Percentiles rank a stretch among this genome's conserved stretches.
Conservation (phyloP, 1,140 invertebrate genomes). For the Drosophila punjabiensis region DNA sequence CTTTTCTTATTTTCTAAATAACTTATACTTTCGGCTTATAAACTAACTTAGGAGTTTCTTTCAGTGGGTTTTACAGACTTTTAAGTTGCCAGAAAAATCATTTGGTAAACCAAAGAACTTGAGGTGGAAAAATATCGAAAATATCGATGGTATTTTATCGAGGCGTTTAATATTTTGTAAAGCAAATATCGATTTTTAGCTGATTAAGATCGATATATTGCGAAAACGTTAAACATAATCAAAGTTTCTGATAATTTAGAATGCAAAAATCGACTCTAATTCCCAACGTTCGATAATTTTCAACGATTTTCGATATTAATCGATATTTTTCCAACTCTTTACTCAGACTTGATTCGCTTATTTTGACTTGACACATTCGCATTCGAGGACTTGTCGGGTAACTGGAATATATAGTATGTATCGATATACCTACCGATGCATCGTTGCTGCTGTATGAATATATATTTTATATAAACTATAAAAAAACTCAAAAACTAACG, state of each 20-base stretch:
- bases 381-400: slow-evolving; percentile 8
- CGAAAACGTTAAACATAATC: neutral
- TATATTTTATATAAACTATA: neutral
- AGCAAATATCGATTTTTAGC: neutral
- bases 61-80: neutral
- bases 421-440: slow-evolving; percentile 69
- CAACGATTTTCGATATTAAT: neutral
- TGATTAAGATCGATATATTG: neutral
- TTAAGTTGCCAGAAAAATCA: slow-evolving; percentile 24
- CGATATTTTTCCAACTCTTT: neutral
- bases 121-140: too few species aligned
- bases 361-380: slow-evolving; percentile 54
- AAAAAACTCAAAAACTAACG: slow-evolving; percentile 3
- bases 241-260: neutral
- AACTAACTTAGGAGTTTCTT: slow-evolving; percentile 26
- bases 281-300: neutral
- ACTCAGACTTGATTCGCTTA: slow-evolving; percentile 35
- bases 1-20: slow-evolving; percentile 19
- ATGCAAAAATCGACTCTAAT: neutral
- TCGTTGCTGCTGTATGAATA: slow-evolving; percentile 55
- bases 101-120: neutral
- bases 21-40: slow-evolving; percentile 13
- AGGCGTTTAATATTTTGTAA: neutral
- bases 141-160: neutral
- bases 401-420: neutral